These are phyloP conservation scores for Typhlichthys eigenmanni DNA, from an alignment of 2,797 vertebrate species.

Conservation along the genomic window DNA sequence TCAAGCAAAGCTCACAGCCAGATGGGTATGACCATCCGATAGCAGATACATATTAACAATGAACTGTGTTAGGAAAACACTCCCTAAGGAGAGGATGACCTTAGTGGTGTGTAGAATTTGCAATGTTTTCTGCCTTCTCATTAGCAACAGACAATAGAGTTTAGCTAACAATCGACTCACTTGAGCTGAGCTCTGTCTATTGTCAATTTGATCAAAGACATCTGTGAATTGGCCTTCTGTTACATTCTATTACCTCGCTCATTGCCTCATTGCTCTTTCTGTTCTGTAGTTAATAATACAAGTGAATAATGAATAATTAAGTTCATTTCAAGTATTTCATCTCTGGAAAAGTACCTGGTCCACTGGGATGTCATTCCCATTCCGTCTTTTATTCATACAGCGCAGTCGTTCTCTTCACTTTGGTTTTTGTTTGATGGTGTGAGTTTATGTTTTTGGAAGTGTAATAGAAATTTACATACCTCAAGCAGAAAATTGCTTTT, in stretches of 20 bases:
- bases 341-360: slow-evolving; percentile 51
- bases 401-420: slow-evolving; percentile 44
- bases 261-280: slow-evolving; percentile 27
- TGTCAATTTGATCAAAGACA: not conserved
- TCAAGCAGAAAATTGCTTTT: not conserved
- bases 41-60: slow-evolving; percentile 38
- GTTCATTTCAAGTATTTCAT: slow-evolving; percentile 57
- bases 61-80: slow-evolving; percentile 12
- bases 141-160: slow-evolving; percentile 4
- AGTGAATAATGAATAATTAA: slow-evolving; percentile 66
- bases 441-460: slow-evolving; percentile 15
- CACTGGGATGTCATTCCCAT: slow-evolving; percentile 40
- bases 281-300: slow-evolving; percentile 22
- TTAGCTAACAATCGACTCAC: slow-evolving; percentile 7
- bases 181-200: slow-evolving; percentile 6
- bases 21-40: slow-evolving; percentile 27
- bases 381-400: slow-evolving; percentile 57
- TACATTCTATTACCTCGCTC: not conserved
- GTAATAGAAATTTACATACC: slow-evolving; percentile 1
- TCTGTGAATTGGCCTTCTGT: not conserved
- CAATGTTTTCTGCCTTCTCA: slow-evolving; percentile 2
- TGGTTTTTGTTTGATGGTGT: slow-evolving; percentile 46
- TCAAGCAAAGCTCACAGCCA: slow-evolving; percentile 9
- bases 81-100: slow-evolving; percentile 30
- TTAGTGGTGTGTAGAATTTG: slow-evolving; percentile 11